Base-by-base conservation (phyloP, 1,140 invertebrate genomes). In the Papilio xuthus region DNA sequence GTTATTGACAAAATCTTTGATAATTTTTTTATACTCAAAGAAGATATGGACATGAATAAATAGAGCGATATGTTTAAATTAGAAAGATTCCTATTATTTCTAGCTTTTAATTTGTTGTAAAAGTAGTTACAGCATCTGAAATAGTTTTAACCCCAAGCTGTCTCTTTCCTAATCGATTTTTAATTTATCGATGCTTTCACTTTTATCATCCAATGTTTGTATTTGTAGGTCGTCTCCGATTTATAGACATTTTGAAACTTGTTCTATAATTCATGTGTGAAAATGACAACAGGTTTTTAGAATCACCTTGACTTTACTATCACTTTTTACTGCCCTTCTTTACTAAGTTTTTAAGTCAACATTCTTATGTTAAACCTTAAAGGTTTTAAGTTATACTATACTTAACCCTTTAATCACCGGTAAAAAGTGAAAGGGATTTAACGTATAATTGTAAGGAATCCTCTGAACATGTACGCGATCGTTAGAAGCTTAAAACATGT, bases 101-200 rank as follows among this genome's bases (percentile, higher is more conserved):
- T 26, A 13, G 6, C 12, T 67, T 15, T 67, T 67, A 28, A 6
- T 67, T 28, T 28, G 32, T 6, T 28, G 0, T 15, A 67, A 67
- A 28, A 67, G 60, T 26, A 28, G 26, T 6, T 28, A 23, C 60
- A 26, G 56, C 60, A 23, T 18, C 60, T 67, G 23, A 28, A 67
- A 26, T 15, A 67, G 60, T 13, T 13, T 15, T 1, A 67, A 15
- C 56, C 23, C 37, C 37, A 41, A 72, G 41, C 41, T 42, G 78
- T 77, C 82, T 69, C 83, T 85, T 84, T 83, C 67, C 26, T 74
- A 83, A 78, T 86, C 79, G 79, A 83, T 85, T 83, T 81, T 73
- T 73, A 79, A 82, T 83, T 83, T 56, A 42, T 76, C 32, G 44
- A 77, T 80, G 81, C 87, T 87, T 87, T 89, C 86, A 80, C 87